Conservation (phyloP, 2,113 vertebrate genomes). For the Lepisosteus osseus region DNA sequence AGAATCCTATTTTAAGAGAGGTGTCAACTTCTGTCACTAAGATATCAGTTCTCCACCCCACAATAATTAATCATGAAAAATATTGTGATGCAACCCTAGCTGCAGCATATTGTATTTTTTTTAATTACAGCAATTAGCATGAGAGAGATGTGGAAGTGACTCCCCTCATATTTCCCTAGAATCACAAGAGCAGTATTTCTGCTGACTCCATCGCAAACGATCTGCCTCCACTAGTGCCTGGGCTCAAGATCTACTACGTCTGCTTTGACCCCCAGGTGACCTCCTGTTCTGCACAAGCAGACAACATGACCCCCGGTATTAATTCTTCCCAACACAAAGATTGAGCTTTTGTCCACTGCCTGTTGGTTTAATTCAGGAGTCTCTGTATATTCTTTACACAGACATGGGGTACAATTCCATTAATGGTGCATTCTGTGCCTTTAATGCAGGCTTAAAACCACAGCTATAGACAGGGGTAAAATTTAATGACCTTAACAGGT, state of each 20-base stretch:
- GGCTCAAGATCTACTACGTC: conserved; percentile 26
- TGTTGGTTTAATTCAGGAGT: conserved; percentile 42
- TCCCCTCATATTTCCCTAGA: background rate
- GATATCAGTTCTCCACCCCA: too few relatives aligned
- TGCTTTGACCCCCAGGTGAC: conserved; percentile 47
- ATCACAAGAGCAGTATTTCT: background rate
- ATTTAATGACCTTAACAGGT: background rate
- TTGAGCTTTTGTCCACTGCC: conserved; percentile 53
- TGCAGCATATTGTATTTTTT: background rate
- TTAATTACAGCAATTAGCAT: conserved; percentile 15
- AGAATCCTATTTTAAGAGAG: too few relatives aligned
- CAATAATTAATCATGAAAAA: too few relatives aligned
- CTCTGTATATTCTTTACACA: conserved; percentile 27
- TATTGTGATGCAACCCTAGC: too few relatives aligned
- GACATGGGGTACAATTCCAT: conserved; percentile 7
- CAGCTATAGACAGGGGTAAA: background rate
- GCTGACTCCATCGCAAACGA: conserved; percentile 6
- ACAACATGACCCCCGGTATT: conserved; percentile 50
- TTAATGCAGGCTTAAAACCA: background rate
- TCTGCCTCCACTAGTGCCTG: background rate
- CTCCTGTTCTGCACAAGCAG: conserved; percentile 51
- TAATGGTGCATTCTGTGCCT: background rate
- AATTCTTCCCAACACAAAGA: conserved; percentile 60
- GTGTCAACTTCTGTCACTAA: too few relatives aligned
- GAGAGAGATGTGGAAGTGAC: conserved; percentile 21